A percentile compares a stretch with the other conserved stretches of the same genome.
These are phyloP conservation scores for Calyptommatus sinebrachiatus DNA, from an alignment of 2,113 vertebrate genomes.

Conservation along the genomic window DNA sequence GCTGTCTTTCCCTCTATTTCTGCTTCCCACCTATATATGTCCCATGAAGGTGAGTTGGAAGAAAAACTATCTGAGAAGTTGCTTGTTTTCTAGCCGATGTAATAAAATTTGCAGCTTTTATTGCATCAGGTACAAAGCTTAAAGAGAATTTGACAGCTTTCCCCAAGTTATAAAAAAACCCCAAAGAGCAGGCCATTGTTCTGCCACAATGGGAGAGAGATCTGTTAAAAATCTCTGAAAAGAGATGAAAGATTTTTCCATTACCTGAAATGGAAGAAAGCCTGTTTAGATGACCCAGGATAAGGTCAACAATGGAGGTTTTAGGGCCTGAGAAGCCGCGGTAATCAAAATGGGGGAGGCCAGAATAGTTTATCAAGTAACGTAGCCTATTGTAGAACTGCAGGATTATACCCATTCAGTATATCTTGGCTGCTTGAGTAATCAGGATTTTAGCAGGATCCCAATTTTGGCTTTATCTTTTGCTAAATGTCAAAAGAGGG, in stretches of 20 bases:
- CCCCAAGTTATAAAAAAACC: neutral
- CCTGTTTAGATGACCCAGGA: conserved; percentile 3
- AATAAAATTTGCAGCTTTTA: neutral
- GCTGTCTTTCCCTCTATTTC: neutral
- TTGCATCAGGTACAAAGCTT: neutral
- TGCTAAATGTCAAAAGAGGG: conserved; percentile 31
- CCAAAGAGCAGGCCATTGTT: neutral
- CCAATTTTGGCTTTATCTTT: conserved; percentile 37
- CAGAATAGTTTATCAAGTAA: conserved; percentile 35
- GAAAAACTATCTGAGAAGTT: neutral
- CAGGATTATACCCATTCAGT: conserved; percentile 25
- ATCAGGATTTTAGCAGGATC: conserved; percentile 38
- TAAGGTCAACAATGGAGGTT: conserved; percentile 12
- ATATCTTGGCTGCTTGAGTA: conserved; percentile 8
- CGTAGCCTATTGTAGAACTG: neutral
- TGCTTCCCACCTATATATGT: neutral
- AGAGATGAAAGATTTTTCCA: neutral
- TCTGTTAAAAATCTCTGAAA: neutral
- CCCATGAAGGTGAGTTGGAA: too few relatives aligned
- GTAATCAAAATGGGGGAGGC: neutral
- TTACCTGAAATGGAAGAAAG: neutral
- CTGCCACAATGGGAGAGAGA: neutral
- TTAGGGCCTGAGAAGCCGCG: neutral
- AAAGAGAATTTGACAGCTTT: neutral
- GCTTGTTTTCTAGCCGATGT: neutral